Percentiles rank a stretch among this genome's conserved stretches.
Conservation (phyloP, 2,888 invertebrate genomes). For the Drosophila eohydei region DNA sequence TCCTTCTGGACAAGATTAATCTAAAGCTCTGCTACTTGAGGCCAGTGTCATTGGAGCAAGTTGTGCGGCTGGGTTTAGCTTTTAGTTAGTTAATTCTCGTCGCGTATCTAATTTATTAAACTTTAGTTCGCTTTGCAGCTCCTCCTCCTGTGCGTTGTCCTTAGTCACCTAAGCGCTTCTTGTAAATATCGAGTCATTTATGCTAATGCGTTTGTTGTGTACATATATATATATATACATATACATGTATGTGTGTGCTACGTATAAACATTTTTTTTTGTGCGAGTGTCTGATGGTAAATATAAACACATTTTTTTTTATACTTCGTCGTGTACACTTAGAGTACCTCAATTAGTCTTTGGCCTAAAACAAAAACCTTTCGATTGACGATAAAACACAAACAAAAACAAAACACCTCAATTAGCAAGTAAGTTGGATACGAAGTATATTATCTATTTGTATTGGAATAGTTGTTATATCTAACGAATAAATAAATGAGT, state of each 20-base stretch:
- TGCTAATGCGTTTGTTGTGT: constrained; percentile 58
- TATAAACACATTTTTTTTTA: constrained; percentile 29
- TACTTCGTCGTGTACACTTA: constrained; percentile 65
- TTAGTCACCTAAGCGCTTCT: constrained; percentile 74
- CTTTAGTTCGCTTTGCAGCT: constrained; percentile 48
- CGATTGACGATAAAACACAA: constrained; percentile 1
- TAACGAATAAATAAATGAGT: constrained; percentile 28
- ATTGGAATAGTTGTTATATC: constrained; percentile 44
- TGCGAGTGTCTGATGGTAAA: constrained; percentile 35
- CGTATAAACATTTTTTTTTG: constrained; percentile 22
- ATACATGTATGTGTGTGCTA: constrained; percentile 17
- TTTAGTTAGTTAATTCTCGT: constrained; percentile 59
- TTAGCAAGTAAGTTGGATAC: constrained; percentile 61
- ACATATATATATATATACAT: constrained; percentile 23
- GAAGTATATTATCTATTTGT: constrained; percentile 35
- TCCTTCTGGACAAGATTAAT: constrained; percentile 8
- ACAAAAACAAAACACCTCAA: constrained; percentile 49
- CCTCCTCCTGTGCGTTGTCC: constrained; percentile 38
- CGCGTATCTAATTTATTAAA: constrained; percentile 63
- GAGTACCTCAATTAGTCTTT: constrained; percentile 67
- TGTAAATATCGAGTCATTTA: constrained; percentile 82
- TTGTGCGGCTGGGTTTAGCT: constrained; percentile 38
- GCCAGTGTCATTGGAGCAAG: constrained; percentile 22
- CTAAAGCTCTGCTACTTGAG: neutral
- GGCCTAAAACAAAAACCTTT: constrained; percentile 3